Percentiles rank a stretch among this genome's conserved stretches.
Evolutionary conservation across 2,113 vertebrate species (phyloP).

Genomic region (Speoplatyrhinus poulsoni): DNA sequence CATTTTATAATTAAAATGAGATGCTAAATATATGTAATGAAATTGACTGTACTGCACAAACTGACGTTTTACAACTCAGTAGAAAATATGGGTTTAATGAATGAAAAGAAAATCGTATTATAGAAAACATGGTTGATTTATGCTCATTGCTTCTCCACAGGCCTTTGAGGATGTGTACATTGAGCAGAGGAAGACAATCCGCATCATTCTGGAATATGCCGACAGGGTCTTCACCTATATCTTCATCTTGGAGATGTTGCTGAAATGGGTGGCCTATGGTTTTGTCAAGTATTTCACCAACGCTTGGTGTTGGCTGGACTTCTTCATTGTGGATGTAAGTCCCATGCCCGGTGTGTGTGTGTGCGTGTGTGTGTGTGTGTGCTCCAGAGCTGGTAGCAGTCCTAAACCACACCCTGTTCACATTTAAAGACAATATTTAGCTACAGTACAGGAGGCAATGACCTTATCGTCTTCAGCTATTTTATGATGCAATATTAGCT

Average conservation of each 20-base stretch:
- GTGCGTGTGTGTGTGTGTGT: background rate
- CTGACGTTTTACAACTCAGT: too few species aligned
- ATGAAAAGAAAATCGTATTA: too few species aligned
- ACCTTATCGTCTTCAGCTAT: too few species aligned
- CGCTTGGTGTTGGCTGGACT: constrained; percentile 99
- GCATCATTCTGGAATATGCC: constrained; percentile 91
- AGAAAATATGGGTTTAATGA: too few species aligned
- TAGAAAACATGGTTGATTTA: background rate
- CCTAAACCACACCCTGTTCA: constrained; percentile 42
- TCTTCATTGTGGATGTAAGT: constrained; percentile 99
- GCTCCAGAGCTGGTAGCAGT: constrained; percentile 14
- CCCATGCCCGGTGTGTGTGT: constrained; percentile 18
- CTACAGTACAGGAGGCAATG: too few species aligned
- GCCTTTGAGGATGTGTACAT: constrained; percentile 99
- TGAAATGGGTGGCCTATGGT: constrained; percentile 97
- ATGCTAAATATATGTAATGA: too few species aligned
- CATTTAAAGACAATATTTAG: too few species aligned
- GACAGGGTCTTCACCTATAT: constrained; percentile 99
- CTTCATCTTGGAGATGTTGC: constrained; percentile 98
- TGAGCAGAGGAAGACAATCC: constrained; percentile 93
- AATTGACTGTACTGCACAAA: too few species aligned
- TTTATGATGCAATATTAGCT: too few species aligned
- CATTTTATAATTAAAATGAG: too few species aligned
- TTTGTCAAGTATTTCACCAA: constrained; percentile 99
- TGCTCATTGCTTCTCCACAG: constrained; percentile 62